Conservation (phyloP, 2,888 invertebrate species). For the Prenolepis imparis region DNA sequence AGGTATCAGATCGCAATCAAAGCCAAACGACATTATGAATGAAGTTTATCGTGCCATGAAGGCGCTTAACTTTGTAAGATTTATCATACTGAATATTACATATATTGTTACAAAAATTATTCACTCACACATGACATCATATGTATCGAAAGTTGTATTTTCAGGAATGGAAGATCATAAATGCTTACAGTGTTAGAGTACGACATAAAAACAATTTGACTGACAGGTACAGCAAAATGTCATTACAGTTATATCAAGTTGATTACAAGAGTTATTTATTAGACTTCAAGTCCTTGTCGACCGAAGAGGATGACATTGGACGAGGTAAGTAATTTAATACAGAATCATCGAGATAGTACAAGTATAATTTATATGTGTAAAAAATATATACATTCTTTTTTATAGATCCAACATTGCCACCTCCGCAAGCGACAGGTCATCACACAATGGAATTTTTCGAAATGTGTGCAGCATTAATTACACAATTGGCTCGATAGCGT, state of each 20-base stretch:
- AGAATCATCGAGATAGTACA: neutral
- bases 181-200: slow-evolving; percentile 98
- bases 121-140: neutral
- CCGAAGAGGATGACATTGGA: slow-evolving; percentile 89
- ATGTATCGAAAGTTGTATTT: slow-evolving; percentile 59
- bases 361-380: slow-evolving; percentile 1
- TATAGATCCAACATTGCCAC: slow-evolving; percentile 81
- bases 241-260: slow-evolving; percentile 99
- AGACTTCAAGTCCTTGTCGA: slow-evolving; percentile 98
- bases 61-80: slow-evolving; percentile 94
- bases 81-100: neutral
- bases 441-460: slow-evolving; percentile 99
- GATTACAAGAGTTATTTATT: slow-evolving; percentile 99
- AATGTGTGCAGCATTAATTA: slow-evolving; percentile 99
- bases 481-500: slow-evolving; percentile 96
- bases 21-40: slow-evolving; percentile 99
- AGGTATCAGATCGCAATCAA: slow-evolving; percentile 99
- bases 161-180: slow-evolving; percentile 99
- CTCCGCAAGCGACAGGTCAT: slow-evolving; percentile 89
- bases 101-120: neutral
- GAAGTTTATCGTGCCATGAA: slow-evolving; percentile 99
- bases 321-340: slow-evolving; percentile 75
- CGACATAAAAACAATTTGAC: slow-evolving; percentile 95
- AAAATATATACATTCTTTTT: slow-evolving; percentile 24
- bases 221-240: slow-evolving; percentile 97